A percentile compares a stretch with the other conserved stretches of the same genome.
These are phyloP conservation scores for Paedocypris micromegethes DNA, from an alignment of 2,797 vertebrate species.

Conservation along the genomic window DNA sequence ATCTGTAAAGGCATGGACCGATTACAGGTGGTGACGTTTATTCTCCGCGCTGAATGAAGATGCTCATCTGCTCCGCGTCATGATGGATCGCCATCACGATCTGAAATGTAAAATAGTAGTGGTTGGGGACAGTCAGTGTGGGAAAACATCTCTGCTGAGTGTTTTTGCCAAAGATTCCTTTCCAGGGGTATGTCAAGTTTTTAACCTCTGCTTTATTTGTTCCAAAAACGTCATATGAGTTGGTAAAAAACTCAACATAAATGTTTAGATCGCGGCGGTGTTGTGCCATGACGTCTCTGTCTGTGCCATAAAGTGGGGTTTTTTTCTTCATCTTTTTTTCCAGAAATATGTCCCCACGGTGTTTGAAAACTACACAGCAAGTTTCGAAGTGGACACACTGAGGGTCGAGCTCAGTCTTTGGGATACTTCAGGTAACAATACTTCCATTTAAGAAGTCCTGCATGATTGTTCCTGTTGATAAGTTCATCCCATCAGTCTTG, in stretches of 20 bases:
- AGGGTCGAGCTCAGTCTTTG: conserved; percentile 87
- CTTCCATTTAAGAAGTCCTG: no score
- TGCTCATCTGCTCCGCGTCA: conserved; percentile 5
- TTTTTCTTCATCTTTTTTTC: conserved; percentile 1
- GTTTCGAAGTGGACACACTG: conserved; percentile 86
- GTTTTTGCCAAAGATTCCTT: conserved; percentile 86
- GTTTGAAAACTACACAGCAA: conserved; percentile 89
- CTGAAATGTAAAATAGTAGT: conserved; percentile 87
- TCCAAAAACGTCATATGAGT: no score
- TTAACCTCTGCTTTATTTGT: no score
- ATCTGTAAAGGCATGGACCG: conserved; percentile 7
- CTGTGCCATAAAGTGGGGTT: background rate
- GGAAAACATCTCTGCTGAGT: conserved; percentile 79
- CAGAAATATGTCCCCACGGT: conserved; percentile 86
- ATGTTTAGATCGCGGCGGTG: no score
- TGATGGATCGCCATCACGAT: conserved; percentile 81
- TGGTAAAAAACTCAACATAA: no score
- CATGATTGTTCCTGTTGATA: background rate
- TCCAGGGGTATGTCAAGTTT: conserved; percentile 72
- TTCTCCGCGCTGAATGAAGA: conserved; percentile 12
- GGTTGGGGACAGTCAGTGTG: conserved; percentile 84
- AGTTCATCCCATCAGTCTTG: background rate
- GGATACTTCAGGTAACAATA: conserved; percentile 92
- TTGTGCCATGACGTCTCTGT: no score
- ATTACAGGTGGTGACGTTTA: background rate